phyloP scores from a whole-genome alignment of 2,797 vertebrate genomes.

The Sphenopsis melanotis region DNA sequence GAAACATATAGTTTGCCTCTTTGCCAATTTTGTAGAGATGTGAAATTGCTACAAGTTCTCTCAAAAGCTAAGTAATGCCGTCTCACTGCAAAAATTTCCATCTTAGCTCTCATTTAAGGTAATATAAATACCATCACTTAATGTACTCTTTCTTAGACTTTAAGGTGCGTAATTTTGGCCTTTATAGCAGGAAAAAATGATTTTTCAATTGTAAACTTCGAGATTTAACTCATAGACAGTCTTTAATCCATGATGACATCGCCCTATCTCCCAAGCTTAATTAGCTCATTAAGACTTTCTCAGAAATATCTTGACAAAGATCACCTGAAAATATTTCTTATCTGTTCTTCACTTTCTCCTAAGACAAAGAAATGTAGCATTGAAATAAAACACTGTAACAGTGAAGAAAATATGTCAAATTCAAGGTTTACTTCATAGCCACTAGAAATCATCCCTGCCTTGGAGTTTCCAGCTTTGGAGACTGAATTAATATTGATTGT shows the following conservation, averaged over 20 bases:
- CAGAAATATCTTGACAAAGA: not conserved
- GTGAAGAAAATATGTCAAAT: not conserved
- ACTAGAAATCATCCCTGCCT: not conserved
- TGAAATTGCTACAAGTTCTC: not conserved
- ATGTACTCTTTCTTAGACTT: not conserved
- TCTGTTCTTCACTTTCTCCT: not conserved
- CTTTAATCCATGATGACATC: not conserved
- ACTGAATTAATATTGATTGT: not conserved
- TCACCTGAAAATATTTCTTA: not conserved
- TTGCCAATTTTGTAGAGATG: not conserved
- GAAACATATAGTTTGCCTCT: not conserved
- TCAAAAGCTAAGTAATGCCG: not conserved
- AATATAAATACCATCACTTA: not conserved
- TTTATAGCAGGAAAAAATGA: not conserved
- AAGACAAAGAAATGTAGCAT: not conserved
- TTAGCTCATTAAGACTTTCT: not conserved
- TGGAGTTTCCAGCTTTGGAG: not conserved
- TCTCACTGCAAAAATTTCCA: not conserved
- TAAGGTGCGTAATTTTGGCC: not conserved
- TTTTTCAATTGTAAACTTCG: not conserved
- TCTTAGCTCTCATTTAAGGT: not conserved
- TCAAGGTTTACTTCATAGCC: not conserved
- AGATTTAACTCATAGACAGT: not conserved
- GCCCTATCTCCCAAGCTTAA: not conserved
- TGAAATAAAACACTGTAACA: not conserved